phyloP scores from a whole-genome alignment of 2,113 vertebrate species.

The Prionailurus bengalensis region DNA sequence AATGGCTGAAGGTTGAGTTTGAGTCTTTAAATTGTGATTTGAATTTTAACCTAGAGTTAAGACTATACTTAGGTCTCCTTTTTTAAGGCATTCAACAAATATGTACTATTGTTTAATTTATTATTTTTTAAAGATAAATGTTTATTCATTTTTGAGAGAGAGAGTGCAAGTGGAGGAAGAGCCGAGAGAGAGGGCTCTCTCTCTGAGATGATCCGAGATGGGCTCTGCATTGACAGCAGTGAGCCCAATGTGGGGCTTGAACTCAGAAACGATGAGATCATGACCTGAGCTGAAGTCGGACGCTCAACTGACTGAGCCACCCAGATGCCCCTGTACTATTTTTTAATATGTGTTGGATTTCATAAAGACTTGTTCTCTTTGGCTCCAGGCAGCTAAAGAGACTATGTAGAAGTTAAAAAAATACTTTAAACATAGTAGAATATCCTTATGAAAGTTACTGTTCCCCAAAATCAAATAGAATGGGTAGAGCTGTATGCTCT shows the following conservation, averaged over 20 bases:
- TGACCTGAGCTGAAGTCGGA: too few relatives aligned
- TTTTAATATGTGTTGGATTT: background rate
- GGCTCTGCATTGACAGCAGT: too few relatives aligned
- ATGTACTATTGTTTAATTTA: background rate
- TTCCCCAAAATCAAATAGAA: background rate
- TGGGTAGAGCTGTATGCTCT: background rate
- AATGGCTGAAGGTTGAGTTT: background rate
- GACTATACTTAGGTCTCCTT: background rate
- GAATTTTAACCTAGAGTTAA: slow-evolving; percentile 19
- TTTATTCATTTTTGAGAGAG: too few relatives aligned
- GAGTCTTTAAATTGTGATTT: slow-evolving; percentile 51
- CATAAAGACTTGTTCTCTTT: background rate
- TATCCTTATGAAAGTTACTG: background rate
- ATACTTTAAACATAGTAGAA: background rate
- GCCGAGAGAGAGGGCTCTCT: too few relatives aligned
- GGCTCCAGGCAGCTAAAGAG: background rate
- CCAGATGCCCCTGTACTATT: background rate
- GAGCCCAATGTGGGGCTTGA: too few relatives aligned
- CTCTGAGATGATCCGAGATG: too few relatives aligned
- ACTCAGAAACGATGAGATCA: too few relatives aligned
- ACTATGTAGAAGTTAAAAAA: background rate
- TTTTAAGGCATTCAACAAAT: slow-evolving; percentile 14
- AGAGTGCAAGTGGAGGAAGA: too few relatives aligned
- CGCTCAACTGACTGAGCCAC: too few relatives aligned
- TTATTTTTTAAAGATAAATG: too few relatives aligned